Base-by-base conservation (phyloP, 2,888 invertebrate genomes). In the Leptinotarsa peninsularis region DNA sequence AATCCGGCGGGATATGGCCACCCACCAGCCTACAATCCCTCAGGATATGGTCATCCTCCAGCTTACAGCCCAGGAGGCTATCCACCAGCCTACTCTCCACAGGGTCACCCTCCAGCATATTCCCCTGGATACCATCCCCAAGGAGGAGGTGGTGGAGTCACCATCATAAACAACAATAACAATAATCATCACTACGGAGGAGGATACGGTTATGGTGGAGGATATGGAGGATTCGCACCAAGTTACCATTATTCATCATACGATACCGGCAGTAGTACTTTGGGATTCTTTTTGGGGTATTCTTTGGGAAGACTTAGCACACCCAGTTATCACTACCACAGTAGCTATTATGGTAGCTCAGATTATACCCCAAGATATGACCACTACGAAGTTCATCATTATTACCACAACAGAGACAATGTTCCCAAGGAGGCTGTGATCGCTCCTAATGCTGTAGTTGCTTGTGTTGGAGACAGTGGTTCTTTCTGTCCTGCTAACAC, bases 351-450 rank as follows among this genome's bases (percentile, higher is more conserved):
- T 33, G 49, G 43, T 49, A 23, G 21, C 21, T 21, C 33, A 5
- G 70, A 58, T 10, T 70, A 70, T 43, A 49, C 56, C 1, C 70
- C 70, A 49, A 78, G 83, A 52, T 86, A 86, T 75, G 85, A 85
- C 72, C 85, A 85, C 70, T 87, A 87, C 76, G 82, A 81, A 43
- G 86, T 88, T 4, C 87, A 88, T 74, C 88, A 88, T 78, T 88
- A 88, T 77, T 85, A 88, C 75, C 86, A 86, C 75, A 86, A 86
- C 71, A 82, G 80, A 4, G 83, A 84, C 27, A 74, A 81, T 13
- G 76, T 84, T 1, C 85, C 86, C 0, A 83, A 83, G 69, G 82
- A 86, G 73, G 83, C 81, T 52, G 83, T 82, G 4, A 86, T 88
- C 14, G 80, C 85, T 79, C 81, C 85, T n/a, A 87, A 86, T 58